Evolutionary conservation across 2,888 invertebrate species (phyloP).

Genomic region (Atrina japonica): DNA sequence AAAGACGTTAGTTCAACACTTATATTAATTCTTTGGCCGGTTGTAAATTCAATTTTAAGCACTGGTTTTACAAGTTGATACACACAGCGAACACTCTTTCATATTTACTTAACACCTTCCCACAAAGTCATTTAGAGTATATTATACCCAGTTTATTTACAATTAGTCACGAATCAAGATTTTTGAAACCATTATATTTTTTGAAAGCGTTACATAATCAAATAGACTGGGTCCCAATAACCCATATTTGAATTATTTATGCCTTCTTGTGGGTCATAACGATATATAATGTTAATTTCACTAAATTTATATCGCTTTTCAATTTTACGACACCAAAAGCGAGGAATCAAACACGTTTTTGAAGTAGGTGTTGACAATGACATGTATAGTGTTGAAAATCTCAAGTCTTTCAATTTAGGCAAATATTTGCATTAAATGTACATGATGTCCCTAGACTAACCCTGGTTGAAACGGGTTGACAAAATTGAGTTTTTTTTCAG

Average conservation of each 20-base stretch:
- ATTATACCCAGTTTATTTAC: conserved; percentile 19
- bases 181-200: conserved; percentile 15
- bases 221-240: conserved; percentile 18
- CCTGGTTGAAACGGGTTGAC: too few species aligned
- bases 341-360: too few species aligned
- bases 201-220: conserved; percentile 29
- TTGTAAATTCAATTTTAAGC: conserved; percentile 34
- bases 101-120: conserved; percentile 29
- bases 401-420: too few species aligned
- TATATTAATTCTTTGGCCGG: conserved; percentile 37
- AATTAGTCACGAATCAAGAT: conserved; percentile 17
- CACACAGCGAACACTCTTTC: background rate
- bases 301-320: background rate
- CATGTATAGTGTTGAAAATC: too few species aligned
- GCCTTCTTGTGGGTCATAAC: conserved; percentile 3
- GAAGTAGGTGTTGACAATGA: too few species aligned
- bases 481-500: too few species aligned
- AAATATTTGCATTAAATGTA: too few species aligned
- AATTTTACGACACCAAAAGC: too few species aligned
- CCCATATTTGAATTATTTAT: conserved; percentile 21
- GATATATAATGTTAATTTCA: conserved; percentile 1
- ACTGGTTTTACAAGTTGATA: conserved; percentile 1
- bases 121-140: conserved; percentile 27
- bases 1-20: conserved; percentile 47
- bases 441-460: too few species aligned